A percentile compares a stretch with the other conserved stretches of the same genome.
phyloP scores from a whole-genome alignment of 1,140 invertebrate species.

The Plutomurus gul region DNA sequence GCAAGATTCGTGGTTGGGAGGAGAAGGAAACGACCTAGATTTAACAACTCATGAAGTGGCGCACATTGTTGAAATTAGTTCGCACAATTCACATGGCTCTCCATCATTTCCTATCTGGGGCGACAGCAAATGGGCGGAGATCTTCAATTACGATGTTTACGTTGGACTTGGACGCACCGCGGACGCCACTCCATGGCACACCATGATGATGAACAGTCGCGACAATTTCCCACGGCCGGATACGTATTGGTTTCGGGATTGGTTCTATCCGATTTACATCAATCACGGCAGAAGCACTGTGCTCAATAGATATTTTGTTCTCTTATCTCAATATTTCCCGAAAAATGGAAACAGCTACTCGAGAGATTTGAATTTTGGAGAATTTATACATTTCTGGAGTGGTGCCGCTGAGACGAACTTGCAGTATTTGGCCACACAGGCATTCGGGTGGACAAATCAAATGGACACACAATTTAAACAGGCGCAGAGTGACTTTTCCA shows the following conservation, averaged over 20 bases:
- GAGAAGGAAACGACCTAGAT: slow-evolving; percentile 44
- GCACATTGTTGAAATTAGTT: slow-evolving; percentile 47
- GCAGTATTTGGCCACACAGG: slow-evolving; percentile 31
- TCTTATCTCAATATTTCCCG: slow-evolving; percentile 39
- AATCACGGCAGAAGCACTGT: slow-evolving; percentile 7
- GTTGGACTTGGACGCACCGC: slow-evolving; percentile 2
- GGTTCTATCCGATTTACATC: slow-evolving; percentile 45
- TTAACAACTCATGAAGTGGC: slow-evolving; percentile 47
- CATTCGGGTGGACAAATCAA: slow-evolving; percentile 42
- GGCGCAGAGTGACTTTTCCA: slow-evolving; percentile 23
- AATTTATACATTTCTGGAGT: slow-evolving; percentile 53
- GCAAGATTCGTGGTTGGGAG: slow-evolving; percentile 29
- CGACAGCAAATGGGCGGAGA: slow-evolving; percentile 51
- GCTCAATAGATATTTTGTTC: slow-evolving; percentile 37
- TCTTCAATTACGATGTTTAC: slow-evolving; percentile 53
- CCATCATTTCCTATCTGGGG: slow-evolving; percentile 49
- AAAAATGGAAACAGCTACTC: slow-evolving; percentile 41
- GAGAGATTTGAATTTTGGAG: slow-evolving; percentile 45
- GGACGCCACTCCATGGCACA: slow-evolving; percentile 41
- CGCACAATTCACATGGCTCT: slow-evolving; percentile 37
- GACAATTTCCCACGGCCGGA: slow-evolving; percentile 44
- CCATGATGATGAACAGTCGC: slow-evolving; percentile 2
- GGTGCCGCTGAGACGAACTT: slow-evolving; percentile 41
- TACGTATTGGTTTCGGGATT: slow-evolving; percentile 47
- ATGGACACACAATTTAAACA: slow-evolving; percentile 32